Evolutionary conservation across 2,797 vertebrate genomes (phyloP).

Genomic region (Cossypha niveicapilla): DNA sequence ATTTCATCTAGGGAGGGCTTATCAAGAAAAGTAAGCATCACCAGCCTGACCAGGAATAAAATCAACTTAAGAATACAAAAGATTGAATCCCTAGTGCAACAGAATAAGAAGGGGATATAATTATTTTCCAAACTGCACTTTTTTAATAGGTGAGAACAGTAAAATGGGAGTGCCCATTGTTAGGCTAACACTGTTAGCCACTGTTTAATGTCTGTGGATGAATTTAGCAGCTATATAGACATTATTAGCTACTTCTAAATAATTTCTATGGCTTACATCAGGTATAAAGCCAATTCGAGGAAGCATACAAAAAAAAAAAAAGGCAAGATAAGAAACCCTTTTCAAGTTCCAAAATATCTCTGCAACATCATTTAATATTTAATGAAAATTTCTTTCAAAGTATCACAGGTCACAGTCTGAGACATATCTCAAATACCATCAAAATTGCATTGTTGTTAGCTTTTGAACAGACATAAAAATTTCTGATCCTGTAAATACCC

Average conservation of each 20-base stretch:
- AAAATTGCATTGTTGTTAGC: conserved; percentile 1
- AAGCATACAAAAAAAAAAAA: not conserved
- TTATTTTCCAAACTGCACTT: not conserved
- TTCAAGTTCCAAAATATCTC: not conserved
- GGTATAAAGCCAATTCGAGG: not conserved
- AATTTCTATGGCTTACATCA: not conserved
- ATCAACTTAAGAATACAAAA: not conserved
- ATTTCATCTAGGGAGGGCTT: not conserved
- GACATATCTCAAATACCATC: conserved; percentile 14
- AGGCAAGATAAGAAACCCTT: not conserved
- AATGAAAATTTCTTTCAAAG: not conserved
- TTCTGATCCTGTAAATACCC: not conserved
- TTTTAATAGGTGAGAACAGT: not conserved
- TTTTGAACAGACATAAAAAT: conserved; percentile 27
- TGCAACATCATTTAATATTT: not conserved
- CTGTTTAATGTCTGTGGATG: not conserved
- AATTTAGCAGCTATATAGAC: not conserved
- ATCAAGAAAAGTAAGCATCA: not conserved
- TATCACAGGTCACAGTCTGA: not conserved
- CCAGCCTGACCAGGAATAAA: not conserved
- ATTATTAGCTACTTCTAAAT: not conserved
- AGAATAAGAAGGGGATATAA: not conserved
- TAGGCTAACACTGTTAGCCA: no score
- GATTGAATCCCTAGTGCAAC: not conserved
- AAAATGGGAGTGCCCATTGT: not conserved